Conservation (phyloP, 2,113 vertebrate species). For the Varanus salvator region DNA sequence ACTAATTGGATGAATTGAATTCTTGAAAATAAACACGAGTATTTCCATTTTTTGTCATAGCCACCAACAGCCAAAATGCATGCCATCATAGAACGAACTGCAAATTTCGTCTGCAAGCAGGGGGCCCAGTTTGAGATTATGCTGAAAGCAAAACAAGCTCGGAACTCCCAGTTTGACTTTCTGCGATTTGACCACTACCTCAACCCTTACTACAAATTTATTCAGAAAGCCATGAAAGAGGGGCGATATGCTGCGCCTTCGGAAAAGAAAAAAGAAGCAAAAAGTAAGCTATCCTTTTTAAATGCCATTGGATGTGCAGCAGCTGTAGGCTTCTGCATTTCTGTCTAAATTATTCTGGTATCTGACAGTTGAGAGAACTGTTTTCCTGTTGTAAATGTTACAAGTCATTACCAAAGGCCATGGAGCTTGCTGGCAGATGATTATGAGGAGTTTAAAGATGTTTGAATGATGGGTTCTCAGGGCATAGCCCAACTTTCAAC, state of each 20-base stretch:
- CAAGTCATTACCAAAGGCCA: neutral
- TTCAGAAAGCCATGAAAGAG: conserved; percentile 96
- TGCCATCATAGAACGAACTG: conserved; percentile 96
- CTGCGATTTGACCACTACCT: conserved; percentile 98
- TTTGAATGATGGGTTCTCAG: neutral
- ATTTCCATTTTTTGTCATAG: conserved; percentile 70
- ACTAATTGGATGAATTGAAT: neutral
- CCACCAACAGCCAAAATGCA: conserved; percentile 97
- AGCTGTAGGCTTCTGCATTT: neutral
- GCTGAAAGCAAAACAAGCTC: conserved; percentile 94
- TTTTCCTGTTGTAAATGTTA: neutral
- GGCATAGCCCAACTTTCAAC: neutral
- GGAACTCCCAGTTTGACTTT: conserved; percentile 98
- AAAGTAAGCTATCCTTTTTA: conserved; percentile 74
- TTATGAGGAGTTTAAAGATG: neutral
- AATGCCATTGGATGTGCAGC: neutral
- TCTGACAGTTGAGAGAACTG: neutral
- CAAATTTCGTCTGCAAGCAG: conserved; percentile 96
- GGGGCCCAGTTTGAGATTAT: conserved; percentile 98
- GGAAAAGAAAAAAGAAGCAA: conserved; percentile 78
- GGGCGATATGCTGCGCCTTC: conserved; percentile 85
- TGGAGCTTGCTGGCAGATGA: neutral
- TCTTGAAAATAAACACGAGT: neutral
- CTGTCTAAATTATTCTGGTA: neutral
- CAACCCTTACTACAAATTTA: conserved; percentile 98